Percentiles rank a stretch among this genome's conserved stretches.
Conservation (phyloP, 2,888 invertebrate genomes). For the Gymnoscelis rufifasciata region DNA sequence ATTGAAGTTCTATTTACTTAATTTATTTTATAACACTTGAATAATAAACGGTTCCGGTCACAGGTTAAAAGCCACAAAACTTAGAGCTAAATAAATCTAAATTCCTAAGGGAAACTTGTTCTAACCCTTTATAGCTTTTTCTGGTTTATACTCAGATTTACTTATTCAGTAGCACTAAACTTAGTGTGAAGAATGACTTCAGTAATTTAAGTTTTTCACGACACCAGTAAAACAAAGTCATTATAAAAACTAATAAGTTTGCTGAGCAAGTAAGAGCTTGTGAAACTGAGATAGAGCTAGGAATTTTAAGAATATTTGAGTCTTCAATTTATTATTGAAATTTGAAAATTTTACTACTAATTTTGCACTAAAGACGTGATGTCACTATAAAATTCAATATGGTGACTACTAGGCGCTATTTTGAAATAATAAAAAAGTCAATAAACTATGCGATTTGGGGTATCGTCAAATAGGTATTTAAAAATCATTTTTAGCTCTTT, state of each 20-base stretch:
- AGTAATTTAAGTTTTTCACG: conserved; percentile 39
- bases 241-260: conserved; percentile 48
- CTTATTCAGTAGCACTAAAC: conserved; percentile 30
- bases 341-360: no score
- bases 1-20: no score
- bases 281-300: conserved; percentile 32
- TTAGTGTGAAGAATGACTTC: conserved; percentile 40
- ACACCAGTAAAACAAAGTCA: conserved; percentile 36
- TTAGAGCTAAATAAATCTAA: background rate
- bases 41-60: no score
- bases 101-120: conserved; percentile 4
- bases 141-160: conserved; percentile 13
- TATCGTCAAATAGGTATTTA: no score
- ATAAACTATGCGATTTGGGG: no score
- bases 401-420: no score
- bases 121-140: conserved; percentile 10
- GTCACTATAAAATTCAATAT: no score
- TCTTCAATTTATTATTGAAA: no score
- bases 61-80: background rate
- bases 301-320: conserved; percentile 8
- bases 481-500: no score
- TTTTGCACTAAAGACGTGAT: no score
- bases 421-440: no score
- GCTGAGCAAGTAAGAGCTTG: conserved; percentile 43
- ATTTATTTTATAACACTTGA: no score